Base-by-base conservation (phyloP, 2,113 vertebrate species). In the Campylomormyrus numenius region DNA sequence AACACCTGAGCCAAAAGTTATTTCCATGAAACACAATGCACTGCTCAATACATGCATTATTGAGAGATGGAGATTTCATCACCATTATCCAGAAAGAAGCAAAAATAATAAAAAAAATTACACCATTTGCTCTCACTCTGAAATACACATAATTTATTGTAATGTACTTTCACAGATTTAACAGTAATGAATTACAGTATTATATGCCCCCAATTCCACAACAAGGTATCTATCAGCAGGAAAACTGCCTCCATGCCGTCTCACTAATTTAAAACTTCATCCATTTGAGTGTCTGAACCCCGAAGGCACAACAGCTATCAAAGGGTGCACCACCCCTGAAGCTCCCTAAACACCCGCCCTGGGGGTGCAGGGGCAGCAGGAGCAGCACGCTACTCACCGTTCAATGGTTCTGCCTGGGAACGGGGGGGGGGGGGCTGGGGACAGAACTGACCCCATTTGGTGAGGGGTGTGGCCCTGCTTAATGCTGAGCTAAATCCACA, bases 401-500 rank as follows among this genome's bases (percentile, higher is more conserved):
- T 39, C 39, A 39, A 39, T 3, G 42, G 62, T 85, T 86, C 50
- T 48, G 24, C 39, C 49, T 42, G 50, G 86, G 48, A 3, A 66
- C 2, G 0, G 58, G 24, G 50, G 15, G 15, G 0, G 58, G 24
- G 50, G 15, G 15, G 50, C n/a, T 24, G 17, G 31, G 8, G 39
- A 80, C 49, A 49, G 10, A 39, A 27, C 58, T 80, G 24, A 88
- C 13, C 31, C 77, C 17, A 9, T 58, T n/a, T n/a, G 15, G n/a
- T 50, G 42, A 21, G 50, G 70, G 62, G 3, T 45, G 35, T 48
- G 49, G 49, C 86, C 9, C 86, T 42, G 86, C 10, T 87, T 74
- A 90, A 83, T 88, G 70, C 86, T 9, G 45, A 10, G 13, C 90
- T 88, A 90, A 90, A 83, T 80, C 90, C 39, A 17, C 70, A 88